Evolutionary conservation across 2,888 invertebrate species (phyloP).

Genomic region (Abrostola tripartita): DNA sequence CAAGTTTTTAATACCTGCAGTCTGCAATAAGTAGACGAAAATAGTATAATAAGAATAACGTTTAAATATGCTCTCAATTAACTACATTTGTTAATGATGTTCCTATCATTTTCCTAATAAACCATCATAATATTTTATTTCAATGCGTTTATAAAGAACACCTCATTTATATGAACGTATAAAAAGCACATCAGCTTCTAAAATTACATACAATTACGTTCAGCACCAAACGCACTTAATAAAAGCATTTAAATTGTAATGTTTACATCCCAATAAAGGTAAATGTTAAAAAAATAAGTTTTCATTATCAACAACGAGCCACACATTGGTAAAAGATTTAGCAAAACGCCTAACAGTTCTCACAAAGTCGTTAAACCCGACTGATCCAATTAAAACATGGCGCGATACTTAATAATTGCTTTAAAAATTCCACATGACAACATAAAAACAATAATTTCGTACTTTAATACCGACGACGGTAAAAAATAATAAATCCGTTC

Average conservation of each 20-base stretch:
- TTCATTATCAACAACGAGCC: conserved; percentile 49
- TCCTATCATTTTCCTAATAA: too few relatives aligned
- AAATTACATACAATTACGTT: conserved; percentile 30
- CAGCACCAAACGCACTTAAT: conserved; percentile 24
- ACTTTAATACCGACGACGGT: conserved; percentile 81
- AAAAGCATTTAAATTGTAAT: conserved; percentile 48
- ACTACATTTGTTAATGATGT: too few relatives aligned
- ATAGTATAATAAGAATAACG: too few relatives aligned
- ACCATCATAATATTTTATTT: too few relatives aligned
- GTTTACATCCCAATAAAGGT: conserved; percentile 54
- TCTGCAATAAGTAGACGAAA: too few relatives aligned
- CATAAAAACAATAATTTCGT: conserved; percentile 88
- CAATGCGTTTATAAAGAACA: too few relatives aligned
- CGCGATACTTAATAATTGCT: conserved; percentile 86
- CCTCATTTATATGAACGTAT: not conserved
- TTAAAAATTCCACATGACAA: conserved; percentile 84
- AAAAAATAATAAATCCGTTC: conserved; percentile 87
- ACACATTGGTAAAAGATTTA: conserved; percentile 56
- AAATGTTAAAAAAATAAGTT: conserved; percentile 50
- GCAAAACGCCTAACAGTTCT: conserved; percentile 74
- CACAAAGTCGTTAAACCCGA: conserved; percentile 80
- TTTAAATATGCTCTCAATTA: too few relatives aligned
- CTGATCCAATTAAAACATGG: conserved; percentile 85
- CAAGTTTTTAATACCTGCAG: too few relatives aligned
- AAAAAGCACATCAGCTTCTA: conserved; percentile 1